Base-by-base conservation (phyloP, 2,888 invertebrate species). In the Fragum whitleyi region DNA sequence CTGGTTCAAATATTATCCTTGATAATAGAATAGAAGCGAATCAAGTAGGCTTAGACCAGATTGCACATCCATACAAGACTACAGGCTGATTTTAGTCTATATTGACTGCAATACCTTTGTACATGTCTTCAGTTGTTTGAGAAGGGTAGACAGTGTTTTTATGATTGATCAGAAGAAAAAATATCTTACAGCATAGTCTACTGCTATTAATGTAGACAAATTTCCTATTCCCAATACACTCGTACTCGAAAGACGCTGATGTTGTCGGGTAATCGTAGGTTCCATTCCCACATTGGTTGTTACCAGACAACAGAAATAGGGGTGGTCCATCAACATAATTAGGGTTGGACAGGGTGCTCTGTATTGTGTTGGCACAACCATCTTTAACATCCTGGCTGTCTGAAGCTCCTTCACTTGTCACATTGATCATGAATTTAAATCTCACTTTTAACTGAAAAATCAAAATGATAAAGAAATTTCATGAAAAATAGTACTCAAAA, bases 141-240 rank as follows among this genome's bases (percentile, higher is more conserved):
- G n/a, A n/a, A n/a, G n/a, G n/a, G n/a, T n/a, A n/a, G n/a, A n/a
- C n/a, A n/a, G n/a, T n/a, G n/a, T n/a, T n/a, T n/a, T n/a, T n/a
- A n/a, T n/a, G n/a, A n/a, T n/a, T n/a, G n/a, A n/a, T n/a, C n/a
- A n/a, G n/a, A n/a, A n/a, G n/a, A 9, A 32, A 23, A 36, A 32
- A 11, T 23, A 5, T 74, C 81, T 77, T 71, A 81, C 81, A 71
- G 47, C 81, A 81, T 6, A 53, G 6, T 26, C 59, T 26, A 19
- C 42, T 11, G 2, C 77, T 67, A 47, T 29, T 51, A 1, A 29
- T 29, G 26, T n/a, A 36, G 11, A 21, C 16, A 61, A 73, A 78
- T 29, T 57, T 67, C 47, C 80, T 76, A 29, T 74, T 23, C 9
- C 84, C 78, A 16, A 47, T 0, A 42, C 84, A 84, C 3, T 21